A percentile compares a stretch with the other conserved stretches of the same genome.
phyloP scores from a whole-genome alignment of 2,888 invertebrate species.

The Pasiphila rectangulata region DNA sequence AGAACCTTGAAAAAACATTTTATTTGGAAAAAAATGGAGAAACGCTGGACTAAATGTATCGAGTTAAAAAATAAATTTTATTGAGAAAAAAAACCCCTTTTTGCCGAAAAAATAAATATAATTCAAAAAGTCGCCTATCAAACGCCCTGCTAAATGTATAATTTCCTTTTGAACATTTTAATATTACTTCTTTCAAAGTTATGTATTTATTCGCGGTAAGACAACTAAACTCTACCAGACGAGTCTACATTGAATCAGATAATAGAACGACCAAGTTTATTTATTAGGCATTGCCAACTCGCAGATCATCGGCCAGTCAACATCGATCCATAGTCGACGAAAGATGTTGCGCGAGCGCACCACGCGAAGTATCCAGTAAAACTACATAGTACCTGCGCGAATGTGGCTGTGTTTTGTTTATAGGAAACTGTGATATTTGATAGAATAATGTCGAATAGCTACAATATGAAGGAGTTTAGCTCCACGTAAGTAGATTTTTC shows the following conservation, averaged over 20 bases:
- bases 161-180: neutral
- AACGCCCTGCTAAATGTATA: no score
- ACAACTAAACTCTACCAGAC: no score
- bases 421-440: slow-evolving; percentile 43
- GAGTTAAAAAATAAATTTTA: no score
- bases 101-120: no score
- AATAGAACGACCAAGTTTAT: no score
- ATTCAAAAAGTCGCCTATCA: no score
- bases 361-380: slow-evolving; percentile 40
- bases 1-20: no score
- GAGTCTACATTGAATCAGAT: no score
- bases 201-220: neutral
- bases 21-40: no score
- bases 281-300: slow-evolving; percentile 19
- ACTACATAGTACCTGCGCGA: slow-evolving; percentile 29
- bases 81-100: no score
- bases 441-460: slow-evolving; percentile 68
- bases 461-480: slow-evolving; percentile 75
- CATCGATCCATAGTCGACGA: slow-evolving; percentile 46
- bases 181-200: neutral
- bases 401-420: slow-evolving; percentile 24
- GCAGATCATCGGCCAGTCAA: slow-evolving; percentile 28
- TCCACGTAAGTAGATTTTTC: slow-evolving; percentile 61
- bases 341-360: slow-evolving; percentile 55
- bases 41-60: no score